Evolutionary conservation across 1,140 invertebrate species (phyloP).

Genomic region (Maconellicoccus hirsutus): DNA sequence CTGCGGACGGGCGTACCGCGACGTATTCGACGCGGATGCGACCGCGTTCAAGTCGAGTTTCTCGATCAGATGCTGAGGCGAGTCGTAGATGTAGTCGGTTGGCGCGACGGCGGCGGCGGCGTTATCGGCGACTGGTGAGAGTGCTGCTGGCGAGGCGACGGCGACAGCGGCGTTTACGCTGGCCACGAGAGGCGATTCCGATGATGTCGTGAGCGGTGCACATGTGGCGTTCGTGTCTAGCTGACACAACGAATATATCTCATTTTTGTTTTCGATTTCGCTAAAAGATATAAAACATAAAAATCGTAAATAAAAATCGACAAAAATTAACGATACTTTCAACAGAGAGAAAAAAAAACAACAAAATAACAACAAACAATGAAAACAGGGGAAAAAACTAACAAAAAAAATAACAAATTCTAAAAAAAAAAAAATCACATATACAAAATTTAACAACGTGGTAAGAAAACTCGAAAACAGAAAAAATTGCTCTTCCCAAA

Average conservation of each 20-base stretch:
- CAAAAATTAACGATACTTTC: no score
- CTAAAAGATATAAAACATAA: slow-evolving; percentile 42
- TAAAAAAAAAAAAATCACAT: no score
- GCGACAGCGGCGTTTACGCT: not conserved
- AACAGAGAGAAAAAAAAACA: no score
- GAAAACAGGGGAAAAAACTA: no score
- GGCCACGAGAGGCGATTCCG: not conserved
- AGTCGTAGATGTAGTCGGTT: slow-evolving; percentile 10
- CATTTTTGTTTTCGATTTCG: slow-evolving; percentile 73
- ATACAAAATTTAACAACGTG: no score
- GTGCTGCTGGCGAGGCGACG: slow-evolving; percentile 10
- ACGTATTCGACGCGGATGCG: not conserved
- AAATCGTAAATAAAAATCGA: not conserved
- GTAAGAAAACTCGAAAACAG: no score
- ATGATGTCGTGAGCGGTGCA: slow-evolving; percentile 14
- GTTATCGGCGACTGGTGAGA: not conserved
- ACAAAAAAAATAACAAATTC: no score
- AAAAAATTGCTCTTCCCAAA: no score
- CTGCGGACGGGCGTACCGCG: not conserved
- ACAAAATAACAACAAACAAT: no score
- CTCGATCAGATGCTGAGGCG: slow-evolving; percentile 20
- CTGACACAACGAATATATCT: slow-evolving; percentile 70
- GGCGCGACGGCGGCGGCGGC: not conserved
- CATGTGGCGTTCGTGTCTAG: slow-evolving; percentile 31
- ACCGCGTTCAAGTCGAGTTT: no score